Evolutionary conservation across 2,797 vertebrate species (phyloP), one percentile per base, ranked within the genome.

Genomic region (Crocodylus rhombifer): DNA sequence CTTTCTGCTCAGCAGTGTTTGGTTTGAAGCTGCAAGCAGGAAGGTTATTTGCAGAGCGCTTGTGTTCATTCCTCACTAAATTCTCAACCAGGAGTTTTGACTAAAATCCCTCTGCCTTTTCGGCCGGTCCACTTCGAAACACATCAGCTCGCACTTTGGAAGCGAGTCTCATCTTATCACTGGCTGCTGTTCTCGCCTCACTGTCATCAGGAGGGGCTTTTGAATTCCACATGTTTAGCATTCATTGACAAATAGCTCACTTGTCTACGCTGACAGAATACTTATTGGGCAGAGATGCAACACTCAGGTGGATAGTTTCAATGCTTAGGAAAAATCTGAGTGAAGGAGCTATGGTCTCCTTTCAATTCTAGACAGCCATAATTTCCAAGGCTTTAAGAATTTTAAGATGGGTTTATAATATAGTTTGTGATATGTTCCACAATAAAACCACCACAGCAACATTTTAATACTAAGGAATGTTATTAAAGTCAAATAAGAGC

Each of bases 201-300:
- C 6, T 87, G 83, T 23, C 86, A 93, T 60, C 30, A 62, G 86
- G 69, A 42, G 67, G 93, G 25, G 74, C 3, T 93, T 84, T 81
- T 64, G 58, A 91, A 84, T 82, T 55, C 88, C 25, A 73, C 92
- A 61, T 71, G 73, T 89, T 71, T 71, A 36, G 20, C 9, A 71
- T 23, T 21, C 67, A 33, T 71, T 36, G 23, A 21, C 36, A 71
- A 71, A 36, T 42, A 21, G 33, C 82, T 92, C 73, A 85, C 91
- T 64, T 90, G 82, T 86, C 94, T 88, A 64, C 77, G 87, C 25
- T 91, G 92, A 82, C 89, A 93, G 91, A 88, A 93, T 83, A 64
- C 84, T 93, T 93, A 95, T 90, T 95, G 95, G 94, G 86, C 92
- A 94, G 67, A 90, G 76, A 86, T 84, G 78, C 74, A n/a, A 12